Conservation (phyloP, 1,140 invertebrate species). For the Trachymyrmex septentrionalis region DNA sequence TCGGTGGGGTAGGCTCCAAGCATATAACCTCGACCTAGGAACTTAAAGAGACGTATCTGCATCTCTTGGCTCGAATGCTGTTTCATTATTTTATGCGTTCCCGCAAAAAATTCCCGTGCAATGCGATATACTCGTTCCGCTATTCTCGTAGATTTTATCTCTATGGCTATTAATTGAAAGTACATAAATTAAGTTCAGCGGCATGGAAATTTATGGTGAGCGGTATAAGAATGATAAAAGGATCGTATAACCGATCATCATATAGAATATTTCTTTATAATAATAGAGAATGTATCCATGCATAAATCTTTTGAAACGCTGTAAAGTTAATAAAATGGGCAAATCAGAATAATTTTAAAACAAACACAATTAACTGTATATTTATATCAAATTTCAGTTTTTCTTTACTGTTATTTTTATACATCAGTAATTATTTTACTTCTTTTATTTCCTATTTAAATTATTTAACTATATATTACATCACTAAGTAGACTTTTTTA, state of each 20-base stretch:
- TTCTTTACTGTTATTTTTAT: no score
- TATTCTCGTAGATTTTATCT: slow-evolving; percentile 25
- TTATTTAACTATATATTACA: no score
- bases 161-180: neutral
- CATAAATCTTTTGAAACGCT: neutral
- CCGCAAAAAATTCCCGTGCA: slow-evolving; percentile 13
- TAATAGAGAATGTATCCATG: neutral
- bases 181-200: slow-evolving; percentile 19
- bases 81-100: neutral
- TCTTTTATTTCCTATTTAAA: no score
- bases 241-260: neutral
- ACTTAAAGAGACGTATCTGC: slow-evolving; percentile 21
- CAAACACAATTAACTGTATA: neutral
- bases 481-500: no score
- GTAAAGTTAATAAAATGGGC: neutral
- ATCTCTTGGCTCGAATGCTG: neutral
- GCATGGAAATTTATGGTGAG: slow-evolving; percentile 16
- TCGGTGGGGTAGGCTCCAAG: neutral
- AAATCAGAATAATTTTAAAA: neutral
- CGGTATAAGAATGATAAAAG: neutral
- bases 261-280: neutral
- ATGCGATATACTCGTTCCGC: neutral
- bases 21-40: slow-evolving; percentile 51
- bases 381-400: neutral
- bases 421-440: no score